Evolutionary conservation across 2,888 invertebrate genomes (phyloP).

Genomic region (Candidula unifasciata): DNA sequence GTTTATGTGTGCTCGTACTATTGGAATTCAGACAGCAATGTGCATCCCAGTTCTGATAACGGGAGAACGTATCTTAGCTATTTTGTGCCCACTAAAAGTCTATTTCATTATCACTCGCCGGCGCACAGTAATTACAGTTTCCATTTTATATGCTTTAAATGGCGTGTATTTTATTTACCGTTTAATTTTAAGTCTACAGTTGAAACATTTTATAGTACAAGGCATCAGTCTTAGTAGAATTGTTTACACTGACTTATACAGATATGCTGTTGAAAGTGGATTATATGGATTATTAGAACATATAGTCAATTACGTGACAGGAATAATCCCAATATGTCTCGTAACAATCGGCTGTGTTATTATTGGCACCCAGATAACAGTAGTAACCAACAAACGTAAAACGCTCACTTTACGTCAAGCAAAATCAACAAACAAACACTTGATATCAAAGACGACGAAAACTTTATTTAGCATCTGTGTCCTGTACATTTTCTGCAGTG

Average conservation of each 20-base stretch:
- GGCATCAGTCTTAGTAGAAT: not conserved
- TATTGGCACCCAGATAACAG: not conserved
- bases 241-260: not conserved
- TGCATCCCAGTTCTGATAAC: not conserved
- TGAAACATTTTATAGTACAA: not conserved
- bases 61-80: not conserved
- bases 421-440: not conserved
- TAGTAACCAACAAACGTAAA: not conserved
- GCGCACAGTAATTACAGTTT: not conserved
- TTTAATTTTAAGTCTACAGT: not conserved
- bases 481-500: not conserved
- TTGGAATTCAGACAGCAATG: not conserved
- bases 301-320: not conserved
- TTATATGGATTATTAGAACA: too few species aligned
- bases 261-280: not conserved
- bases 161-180: not conserved
- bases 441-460: slow-evolving; percentile 14
- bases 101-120: not conserved
- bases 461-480: not conserved
- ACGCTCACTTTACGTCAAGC: too few species aligned
- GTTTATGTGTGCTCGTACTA: not conserved
- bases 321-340: not conserved
- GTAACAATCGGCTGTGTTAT: not conserved
- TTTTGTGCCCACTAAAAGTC: not conserved
- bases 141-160: not conserved